A percentile compares a stretch with the other conserved stretches of the same genome.
These are phyloP conservation scores for Pentalonia nigronervosa DNA, from an alignment of 1,140 invertebrate species.

Conservation along the genomic window DNA sequence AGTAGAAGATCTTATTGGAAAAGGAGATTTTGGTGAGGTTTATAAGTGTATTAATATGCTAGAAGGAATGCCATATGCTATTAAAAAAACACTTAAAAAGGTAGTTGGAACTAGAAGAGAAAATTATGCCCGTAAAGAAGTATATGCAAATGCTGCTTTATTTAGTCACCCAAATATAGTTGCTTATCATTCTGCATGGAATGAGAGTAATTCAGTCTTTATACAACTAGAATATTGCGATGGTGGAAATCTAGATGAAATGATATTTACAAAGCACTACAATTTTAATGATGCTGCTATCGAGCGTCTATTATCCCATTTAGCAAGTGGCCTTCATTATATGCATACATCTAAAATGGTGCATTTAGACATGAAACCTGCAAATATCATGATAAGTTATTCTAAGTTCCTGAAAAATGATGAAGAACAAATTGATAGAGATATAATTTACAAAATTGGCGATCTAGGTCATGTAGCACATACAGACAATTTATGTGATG, in stretches of 20 bases:
- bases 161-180: constrained; percentile 91
- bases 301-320: constrained; percentile 74
- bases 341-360: constrained; percentile 88
- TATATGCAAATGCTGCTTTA: constrained; percentile 89
- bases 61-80: constrained; percentile 90
- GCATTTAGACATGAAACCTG: constrained; percentile 93
- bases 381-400: constrained; percentile 84
- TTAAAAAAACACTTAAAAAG: constrained; percentile 85
- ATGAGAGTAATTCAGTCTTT: constrained; percentile 90
- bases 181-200: constrained; percentile 92
- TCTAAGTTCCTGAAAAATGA: constrained; percentile 78
- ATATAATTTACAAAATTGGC: constrained; percentile 86
- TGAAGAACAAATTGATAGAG: constrained; percentile 74
- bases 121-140: constrained; percentile 81
- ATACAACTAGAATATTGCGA: constrained; percentile 94
- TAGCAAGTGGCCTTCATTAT: constrained; percentile 75
- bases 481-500: constrained; percentile 75
- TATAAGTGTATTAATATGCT: constrained; percentile 88
- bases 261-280: constrained; percentile 66
- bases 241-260: constrained; percentile 81
- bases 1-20: constrained; percentile 60
- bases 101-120: constrained; percentile 80
- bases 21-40: constrained; percentile 87
- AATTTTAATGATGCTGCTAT: constrained; percentile 71
- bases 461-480: constrained; percentile 90